Percentiles rank a stretch among this genome's conserved stretches.
phyloP scores from a whole-genome alignment of 2,797 vertebrate species.

The Hapalemur alaotrensis region DNA sequence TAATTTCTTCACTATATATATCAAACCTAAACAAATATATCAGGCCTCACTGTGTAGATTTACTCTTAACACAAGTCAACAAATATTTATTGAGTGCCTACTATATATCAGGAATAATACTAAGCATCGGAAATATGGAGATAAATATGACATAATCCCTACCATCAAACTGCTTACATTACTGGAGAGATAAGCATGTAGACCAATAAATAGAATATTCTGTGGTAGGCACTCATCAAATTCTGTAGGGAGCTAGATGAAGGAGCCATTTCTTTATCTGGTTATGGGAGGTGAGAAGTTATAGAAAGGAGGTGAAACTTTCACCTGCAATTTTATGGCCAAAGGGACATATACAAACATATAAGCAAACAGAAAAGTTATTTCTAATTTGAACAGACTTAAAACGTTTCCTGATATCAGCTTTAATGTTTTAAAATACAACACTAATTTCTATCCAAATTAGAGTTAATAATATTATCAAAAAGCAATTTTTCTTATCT shows the following conservation, averaged over 20 bases:
- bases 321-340: not conserved
- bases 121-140: not conserved
- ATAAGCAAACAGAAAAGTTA: not conserved
- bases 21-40: not conserved
- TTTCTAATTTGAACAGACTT: not conserved
- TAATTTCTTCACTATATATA: not conserved
- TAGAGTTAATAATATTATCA: not conserved
- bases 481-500: not conserved
- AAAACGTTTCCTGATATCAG: not conserved
- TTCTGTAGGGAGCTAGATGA: not conserved
- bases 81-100: not conserved
- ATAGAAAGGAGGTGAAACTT: not conserved
- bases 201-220: not conserved
- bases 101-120: not conserved
- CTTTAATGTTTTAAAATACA: not conserved
- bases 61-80: not conserved
- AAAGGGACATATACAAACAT: not conserved
- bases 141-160: not conserved
- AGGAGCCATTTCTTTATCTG: not conserved
- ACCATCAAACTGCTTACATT: not conserved
- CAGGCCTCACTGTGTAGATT: not conserved
- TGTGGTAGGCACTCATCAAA: not conserved
- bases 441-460: not conserved
- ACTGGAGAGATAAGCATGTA: not conserved
- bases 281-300: not conserved